Evolutionary conservation across 2,797 vertebrate genomes (phyloP).

Genomic region (Anisognathus igniventris): DNA sequence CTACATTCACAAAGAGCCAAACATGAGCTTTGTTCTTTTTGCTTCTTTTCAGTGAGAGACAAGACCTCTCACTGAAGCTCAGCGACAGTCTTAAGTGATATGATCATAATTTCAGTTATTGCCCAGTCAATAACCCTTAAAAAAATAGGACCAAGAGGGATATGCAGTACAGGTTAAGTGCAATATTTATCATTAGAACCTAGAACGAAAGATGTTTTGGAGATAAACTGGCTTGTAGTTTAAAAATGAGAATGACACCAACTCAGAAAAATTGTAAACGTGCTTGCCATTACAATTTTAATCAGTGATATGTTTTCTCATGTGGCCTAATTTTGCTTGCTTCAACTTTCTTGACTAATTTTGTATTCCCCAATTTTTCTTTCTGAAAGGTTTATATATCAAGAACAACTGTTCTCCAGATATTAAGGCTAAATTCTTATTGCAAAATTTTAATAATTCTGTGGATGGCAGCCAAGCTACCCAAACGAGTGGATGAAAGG

Average conservation of each 20-base stretch:
- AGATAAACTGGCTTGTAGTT: neutral
- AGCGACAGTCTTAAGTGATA: neutral
- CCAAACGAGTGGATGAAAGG: neutral
- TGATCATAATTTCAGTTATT: neutral
- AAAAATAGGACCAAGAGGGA: neutral
- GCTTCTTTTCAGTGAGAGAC: neutral
- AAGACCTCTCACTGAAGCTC: neutral
- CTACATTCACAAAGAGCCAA: accelerated
- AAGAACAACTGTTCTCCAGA: neutral
- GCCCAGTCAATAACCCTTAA: neutral
- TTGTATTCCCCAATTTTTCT: neutral
- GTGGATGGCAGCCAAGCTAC: neutral
- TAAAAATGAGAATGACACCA: neutral
- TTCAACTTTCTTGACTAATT: neutral
- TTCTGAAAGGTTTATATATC: neutral
- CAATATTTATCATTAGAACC: neutral
- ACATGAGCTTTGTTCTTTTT: neutral
- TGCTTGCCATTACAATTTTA: neutral
- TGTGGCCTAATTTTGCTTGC: neutral
- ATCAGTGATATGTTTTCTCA: neutral
- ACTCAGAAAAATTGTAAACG: neutral
- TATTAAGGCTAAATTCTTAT: neutral
- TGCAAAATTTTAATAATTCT: neutral
- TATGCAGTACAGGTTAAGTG: neutral
- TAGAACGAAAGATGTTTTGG: neutral